Evolutionary conservation across 37 sponge, comb jelly and placozoan species (phyloP).

Genomic region (Agelas oroides): DNA sequence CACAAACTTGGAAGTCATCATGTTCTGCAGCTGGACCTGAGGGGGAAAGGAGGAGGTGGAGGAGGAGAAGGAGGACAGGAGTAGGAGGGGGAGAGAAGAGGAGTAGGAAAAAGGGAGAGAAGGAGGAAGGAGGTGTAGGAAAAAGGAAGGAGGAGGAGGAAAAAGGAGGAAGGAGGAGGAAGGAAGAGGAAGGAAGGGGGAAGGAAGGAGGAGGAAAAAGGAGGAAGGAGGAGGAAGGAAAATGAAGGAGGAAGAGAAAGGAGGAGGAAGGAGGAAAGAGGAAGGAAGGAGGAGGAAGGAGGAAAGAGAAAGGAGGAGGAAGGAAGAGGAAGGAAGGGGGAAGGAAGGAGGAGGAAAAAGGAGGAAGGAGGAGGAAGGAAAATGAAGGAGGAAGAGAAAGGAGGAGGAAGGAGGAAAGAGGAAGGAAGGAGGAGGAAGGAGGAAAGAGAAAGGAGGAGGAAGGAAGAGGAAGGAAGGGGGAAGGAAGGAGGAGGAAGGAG

Average conservation of each 20-base stretch:
- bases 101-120: background rate
- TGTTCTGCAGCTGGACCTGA: slow-evolving; percentile 98
- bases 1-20: slow-evolving; percentile 98
- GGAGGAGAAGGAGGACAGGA: background rate
- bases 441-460: background rate
- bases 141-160: background rate
- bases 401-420: background rate
- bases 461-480: no score
- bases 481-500: no score
- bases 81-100: no score
- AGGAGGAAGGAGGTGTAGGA: background rate
- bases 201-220: no score
- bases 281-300: no score
- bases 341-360: background rate
- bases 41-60: background rate
- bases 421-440: background rate
- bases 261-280: no score
- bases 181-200: no score
- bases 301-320: background rate
- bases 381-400: background rate
- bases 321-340: background rate
- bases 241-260: no score
- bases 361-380: no score
- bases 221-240: no score
- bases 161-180: no score